A percentile compares a stretch with the other conserved stretches of the same genome.
Evolutionary conservation across 2,113 vertebrate genomes (phyloP).

Genomic region (Leiothrix lutea): DNA sequence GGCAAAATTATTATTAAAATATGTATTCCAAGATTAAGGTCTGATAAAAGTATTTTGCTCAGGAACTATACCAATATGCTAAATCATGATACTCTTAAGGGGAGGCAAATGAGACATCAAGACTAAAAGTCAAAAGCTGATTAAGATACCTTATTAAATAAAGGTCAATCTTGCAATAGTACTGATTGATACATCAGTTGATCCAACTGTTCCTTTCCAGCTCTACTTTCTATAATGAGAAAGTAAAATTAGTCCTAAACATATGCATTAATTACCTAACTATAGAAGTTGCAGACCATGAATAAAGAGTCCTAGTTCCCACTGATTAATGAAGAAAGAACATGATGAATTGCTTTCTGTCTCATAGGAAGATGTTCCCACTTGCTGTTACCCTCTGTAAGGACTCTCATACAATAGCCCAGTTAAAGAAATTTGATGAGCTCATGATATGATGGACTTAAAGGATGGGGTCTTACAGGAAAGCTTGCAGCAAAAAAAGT

Average conservation of each 20-base stretch:
- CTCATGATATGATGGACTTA: not conserved
- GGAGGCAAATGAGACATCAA: conserved; percentile 20
- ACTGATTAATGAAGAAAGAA: conserved; percentile 17
- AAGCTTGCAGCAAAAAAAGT: not conserved
- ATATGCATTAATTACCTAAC: conserved; percentile 42
- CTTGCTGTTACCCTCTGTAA: not conserved
- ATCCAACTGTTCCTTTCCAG: conserved; percentile 24
- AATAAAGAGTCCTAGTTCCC: not conserved
- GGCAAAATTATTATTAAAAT: not conserved
- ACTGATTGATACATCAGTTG: conserved; percentile 55
- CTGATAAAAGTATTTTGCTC: not conserved
- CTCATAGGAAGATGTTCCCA: not conserved
- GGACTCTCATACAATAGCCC: not conserved
- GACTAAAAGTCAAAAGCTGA: conserved; percentile 31
- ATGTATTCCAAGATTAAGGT: not conserved
- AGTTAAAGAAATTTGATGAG: not conserved
- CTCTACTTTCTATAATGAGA: conserved; percentile 39
- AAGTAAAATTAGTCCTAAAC: conserved; percentile 48
- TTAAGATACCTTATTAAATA: conserved; percentile 55
- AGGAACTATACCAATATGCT: not conserved
- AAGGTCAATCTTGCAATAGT: conserved; percentile 28
- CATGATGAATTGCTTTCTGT: not conserved
- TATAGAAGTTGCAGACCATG: not conserved
- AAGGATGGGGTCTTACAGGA: not conserved
- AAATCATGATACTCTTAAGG: not conserved